Percentiles rank a stretch among this genome's conserved stretches.
These are phyloP conservation scores for Ricordea florida DNA, from an alignment of 92 coral and sea anemone species.

Conservation along the genomic window DNA sequence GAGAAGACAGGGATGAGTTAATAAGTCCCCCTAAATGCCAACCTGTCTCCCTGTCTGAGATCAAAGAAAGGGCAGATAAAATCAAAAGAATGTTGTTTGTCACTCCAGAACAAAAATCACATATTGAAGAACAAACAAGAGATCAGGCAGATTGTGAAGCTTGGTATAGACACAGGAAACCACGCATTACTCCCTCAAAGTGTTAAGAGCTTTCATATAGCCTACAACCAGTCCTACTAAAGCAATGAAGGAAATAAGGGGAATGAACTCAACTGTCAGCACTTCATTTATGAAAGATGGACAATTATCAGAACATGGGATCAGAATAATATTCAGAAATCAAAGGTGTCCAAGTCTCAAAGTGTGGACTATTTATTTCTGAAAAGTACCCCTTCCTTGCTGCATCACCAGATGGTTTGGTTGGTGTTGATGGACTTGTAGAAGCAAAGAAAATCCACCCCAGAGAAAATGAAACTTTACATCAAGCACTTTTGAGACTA, in stretches of 20 bases:
- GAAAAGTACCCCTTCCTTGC: constrained; percentile 41
- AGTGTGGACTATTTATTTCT: constrained; percentile 28
- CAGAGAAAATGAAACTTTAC: constrained; percentile 41
- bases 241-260: constrained; percentile 33
- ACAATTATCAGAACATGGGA: constrained; percentile 18
- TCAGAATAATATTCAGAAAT: constrained; percentile 20
- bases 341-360: constrained; percentile 21
- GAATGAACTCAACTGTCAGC: constrained; percentile 10
- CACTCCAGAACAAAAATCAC: constrained; percentile 1
- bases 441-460: constrained; percentile 47
- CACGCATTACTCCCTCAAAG: constrained; percentile 46
- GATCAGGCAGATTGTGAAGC: constrained; percentile 28
- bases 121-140: constrained; percentile 29
- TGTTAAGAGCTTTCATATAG: constrained; percentile 40
- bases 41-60: constrained; percentile 19
- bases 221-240: constrained; percentile 42
- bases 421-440: constrained; percentile 31
- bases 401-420: constrained; percentile 52
- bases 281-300: constrained; percentile 42
- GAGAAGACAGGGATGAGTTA: too few species aligned
- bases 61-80: constrained; percentile 39
- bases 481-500: constrained; percentile 40
- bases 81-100: constrained; percentile 17
- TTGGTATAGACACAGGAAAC: constrained; percentile 24
- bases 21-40: constrained; percentile 17